A percentile compares a stretch with the other conserved stretches of the same genome.
These are phyloP conservation scores for Vanessa cardui DNA, from an alignment of 2,888 invertebrate species.

Conservation along the genomic window DNA sequence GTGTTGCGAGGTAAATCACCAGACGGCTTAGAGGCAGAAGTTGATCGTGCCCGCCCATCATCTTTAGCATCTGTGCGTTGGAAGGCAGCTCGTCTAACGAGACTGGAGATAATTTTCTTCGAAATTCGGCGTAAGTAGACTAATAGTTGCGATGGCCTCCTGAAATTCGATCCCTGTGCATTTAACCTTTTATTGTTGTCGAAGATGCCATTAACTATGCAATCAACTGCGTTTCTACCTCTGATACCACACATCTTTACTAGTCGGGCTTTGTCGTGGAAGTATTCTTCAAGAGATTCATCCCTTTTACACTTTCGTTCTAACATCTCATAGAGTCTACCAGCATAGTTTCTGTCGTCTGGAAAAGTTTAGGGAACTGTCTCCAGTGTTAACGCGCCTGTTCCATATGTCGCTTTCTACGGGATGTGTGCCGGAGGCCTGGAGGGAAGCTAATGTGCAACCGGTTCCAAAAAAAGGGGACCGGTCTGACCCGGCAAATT, in stretches of 20 bases:
- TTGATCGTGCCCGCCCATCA: too few species aligned
- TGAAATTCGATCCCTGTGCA: constrained; percentile 1
- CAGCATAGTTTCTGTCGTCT: constrained; percentile 39
- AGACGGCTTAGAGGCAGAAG: too few species aligned
- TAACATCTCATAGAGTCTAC: constrained; percentile 32
- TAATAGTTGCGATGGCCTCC: constrained; percentile 2
- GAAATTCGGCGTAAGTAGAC: background rate
- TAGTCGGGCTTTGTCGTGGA: constrained; percentile 30
- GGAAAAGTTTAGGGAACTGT: too few species aligned
- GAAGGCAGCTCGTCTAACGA: too few species aligned
- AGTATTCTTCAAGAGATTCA: constrained; percentile 40
- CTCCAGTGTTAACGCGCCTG: too few species aligned
- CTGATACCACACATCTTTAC: constrained; percentile 27
- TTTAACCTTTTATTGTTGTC: constrained; percentile 1
- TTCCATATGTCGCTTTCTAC: too few species aligned
- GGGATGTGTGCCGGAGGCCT: too few species aligned
- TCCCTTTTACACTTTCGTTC: constrained; percentile 32
- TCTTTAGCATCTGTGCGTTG: too few species aligned
- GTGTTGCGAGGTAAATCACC: too few species aligned
- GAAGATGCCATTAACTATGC: constrained; percentile 19
- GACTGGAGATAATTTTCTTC: background rate
- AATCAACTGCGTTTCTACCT: constrained; percentile 34
- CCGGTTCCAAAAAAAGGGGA: too few species aligned
- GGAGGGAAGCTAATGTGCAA: too few species aligned
- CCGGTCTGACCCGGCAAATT: too few species aligned